Evolutionary conservation across 2,888 invertebrate genomes (phyloP), one percentile per base, ranked within the genome.

Genomic region (Drosophila monieri): DNA sequence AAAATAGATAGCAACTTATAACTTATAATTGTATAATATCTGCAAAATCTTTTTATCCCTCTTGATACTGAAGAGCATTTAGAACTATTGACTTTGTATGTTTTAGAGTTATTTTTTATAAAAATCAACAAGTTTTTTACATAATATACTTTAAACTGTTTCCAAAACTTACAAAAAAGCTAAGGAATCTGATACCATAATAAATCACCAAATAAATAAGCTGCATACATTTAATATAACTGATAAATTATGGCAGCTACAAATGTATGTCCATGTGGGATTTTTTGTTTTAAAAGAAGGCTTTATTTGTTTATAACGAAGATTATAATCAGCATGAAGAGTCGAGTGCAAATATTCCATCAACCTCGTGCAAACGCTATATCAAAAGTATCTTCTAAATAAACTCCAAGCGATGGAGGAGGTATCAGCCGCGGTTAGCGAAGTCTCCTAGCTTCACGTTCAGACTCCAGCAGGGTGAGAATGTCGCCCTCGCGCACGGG

Each of bases 401-500:
- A 54, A 48, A 32, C 35, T 32, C 32, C 21, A 44, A 55, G 65
- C 37, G 35, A 39, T 12, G 98, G 93, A 96, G 94, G 81, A 96
- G 96, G 78, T 95, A 93, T 92, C 96, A 96, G 78, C 95, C 95
- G 85, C 95, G 41, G 46, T 65, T 89, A 91, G 66, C 99, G 94
- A 91, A 99, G 94, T 94, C 99, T 97, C 93, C 99, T 97, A 74
- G 99, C 99, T 95, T 99, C 99, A 94, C 99, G 96, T 94, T 99
- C 99, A 90, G 99, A 99, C 93, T 99, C 99, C 84, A 99, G 94
- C 69, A 99, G 94, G 80, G 99, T 99, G 78, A 99, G 94, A 92
- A 99, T 97, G 92, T 99, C 99, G 64, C 99, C 99, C 93, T 99
- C 99, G 84, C 99, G 95, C 48, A 99, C 99, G 65, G 99, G 99